phyloP scores from a whole-genome alignment of 53 echinoderm and acorn worm genomes.

The Antedon mediterranea region DNA sequence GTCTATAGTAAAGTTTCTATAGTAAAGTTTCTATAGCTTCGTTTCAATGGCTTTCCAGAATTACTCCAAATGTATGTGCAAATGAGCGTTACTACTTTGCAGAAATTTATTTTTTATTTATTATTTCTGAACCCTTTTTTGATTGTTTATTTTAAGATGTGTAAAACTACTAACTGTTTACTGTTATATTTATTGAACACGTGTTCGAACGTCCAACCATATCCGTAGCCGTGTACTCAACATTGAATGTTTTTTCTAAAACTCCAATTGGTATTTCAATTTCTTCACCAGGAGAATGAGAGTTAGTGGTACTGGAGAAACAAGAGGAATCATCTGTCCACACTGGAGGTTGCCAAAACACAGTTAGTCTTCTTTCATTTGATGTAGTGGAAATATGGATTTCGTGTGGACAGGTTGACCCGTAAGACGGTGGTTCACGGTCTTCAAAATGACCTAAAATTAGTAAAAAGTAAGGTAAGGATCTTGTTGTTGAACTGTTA shows the following conservation, averaged over 20 bases:
- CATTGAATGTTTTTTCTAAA: neutral
- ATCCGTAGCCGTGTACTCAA: neutral
- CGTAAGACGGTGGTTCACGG: neutral
- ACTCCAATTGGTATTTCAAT: neutral
- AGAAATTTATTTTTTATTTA: no score
- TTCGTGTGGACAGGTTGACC: neutral
- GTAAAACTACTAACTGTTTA: neutral
- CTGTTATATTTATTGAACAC: neutral
- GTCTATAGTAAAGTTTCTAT: no score
- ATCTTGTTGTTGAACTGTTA: no score
- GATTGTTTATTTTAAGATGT: no score
- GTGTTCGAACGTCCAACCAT: neutral
- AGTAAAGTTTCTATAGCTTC: no score
- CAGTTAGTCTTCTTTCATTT: neutral
- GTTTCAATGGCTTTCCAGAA: no score
- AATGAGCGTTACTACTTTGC: no score
- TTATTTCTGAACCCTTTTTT: no score
- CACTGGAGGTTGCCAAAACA: neutral
- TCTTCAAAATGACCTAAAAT: neutral
- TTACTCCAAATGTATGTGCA: no score
- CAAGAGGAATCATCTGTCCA: neutral
- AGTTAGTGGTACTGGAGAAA: neutral
- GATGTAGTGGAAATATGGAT: neutral
- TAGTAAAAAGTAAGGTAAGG: no score
- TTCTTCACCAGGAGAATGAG: neutral